Evolutionary conservation across 2,113 vertebrate species (phyloP).

Genomic region (Xenopus borealis): DNA sequence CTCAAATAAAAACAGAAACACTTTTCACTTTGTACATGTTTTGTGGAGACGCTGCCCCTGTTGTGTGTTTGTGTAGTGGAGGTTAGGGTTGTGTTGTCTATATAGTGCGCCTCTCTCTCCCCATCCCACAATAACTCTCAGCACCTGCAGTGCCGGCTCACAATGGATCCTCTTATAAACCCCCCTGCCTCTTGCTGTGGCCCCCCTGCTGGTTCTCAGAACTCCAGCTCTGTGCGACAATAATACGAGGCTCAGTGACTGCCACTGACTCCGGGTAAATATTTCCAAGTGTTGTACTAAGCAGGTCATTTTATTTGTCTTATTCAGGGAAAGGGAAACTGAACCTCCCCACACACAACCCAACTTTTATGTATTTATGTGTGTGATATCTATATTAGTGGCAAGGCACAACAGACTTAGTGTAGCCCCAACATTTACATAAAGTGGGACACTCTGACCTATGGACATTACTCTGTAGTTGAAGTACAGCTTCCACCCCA

Average conservation of each 20-base stretch:
- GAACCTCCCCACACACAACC: no score
- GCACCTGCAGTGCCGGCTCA: constrained; percentile 54
- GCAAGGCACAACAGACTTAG: no score
- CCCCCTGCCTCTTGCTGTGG: constrained; percentile 42
- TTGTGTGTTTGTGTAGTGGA: constrained; percentile 40
- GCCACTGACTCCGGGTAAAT: constrained; percentile 63
- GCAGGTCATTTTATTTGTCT: background rate
- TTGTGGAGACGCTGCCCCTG: constrained; percentile 47
- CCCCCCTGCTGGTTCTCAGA: constrained; percentile 60
- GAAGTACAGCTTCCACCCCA: no score
- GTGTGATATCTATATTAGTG: no score
- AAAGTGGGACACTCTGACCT: no score
- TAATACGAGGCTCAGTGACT: constrained; percentile 52
- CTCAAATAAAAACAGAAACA: constrained; percentile 36
- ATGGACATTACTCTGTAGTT: no score
- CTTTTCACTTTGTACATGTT: constrained; percentile 38
- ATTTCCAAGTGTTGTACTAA: constrained; percentile 60
- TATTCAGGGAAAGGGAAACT: no score
- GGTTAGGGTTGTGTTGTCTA: constrained; percentile 50
- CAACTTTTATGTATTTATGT: no score
- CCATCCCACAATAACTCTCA: constrained; percentile 56
- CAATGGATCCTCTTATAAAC: constrained; percentile 52
- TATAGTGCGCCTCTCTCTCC: constrained; percentile 53
- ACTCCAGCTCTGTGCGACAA: constrained; percentile 57
- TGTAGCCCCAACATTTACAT: no score